Evolutionary conservation across 2,888 invertebrate genomes (phyloP).

Genomic region (Poecilobothrus nobilitatus): DNA sequence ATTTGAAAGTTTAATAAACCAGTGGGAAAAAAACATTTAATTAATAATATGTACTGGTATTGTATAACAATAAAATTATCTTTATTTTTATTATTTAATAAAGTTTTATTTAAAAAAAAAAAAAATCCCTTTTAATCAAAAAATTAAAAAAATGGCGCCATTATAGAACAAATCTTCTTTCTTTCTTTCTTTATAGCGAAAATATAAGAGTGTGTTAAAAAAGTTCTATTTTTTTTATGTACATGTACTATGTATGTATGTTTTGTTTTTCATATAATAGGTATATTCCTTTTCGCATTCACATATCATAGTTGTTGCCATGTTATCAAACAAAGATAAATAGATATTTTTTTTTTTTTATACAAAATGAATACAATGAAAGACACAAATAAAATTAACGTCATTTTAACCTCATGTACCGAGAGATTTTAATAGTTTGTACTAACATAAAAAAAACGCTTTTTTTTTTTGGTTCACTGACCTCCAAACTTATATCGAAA

Average conservation of each 20-base stretch:
- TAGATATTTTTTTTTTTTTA: background rate
- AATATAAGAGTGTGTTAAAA: too few relatives aligned
- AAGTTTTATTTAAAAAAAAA: too few relatives aligned
- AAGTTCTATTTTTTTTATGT: background rate
- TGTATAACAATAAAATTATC: too few relatives aligned
- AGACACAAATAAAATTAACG: background rate
- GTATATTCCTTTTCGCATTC: background rate
- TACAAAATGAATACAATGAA: background rate
- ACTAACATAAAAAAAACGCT: background rate
- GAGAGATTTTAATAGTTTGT: conserved; percentile 6
- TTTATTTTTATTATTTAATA: too few relatives aligned
- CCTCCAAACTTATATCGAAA: background rate
- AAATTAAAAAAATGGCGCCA: background rate
- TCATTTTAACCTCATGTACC: background rate
- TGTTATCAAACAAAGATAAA: background rate
- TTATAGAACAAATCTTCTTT: background rate
- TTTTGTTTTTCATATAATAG: too few relatives aligned
- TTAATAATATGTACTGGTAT: too few relatives aligned
- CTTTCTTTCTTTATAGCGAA: too few relatives aligned
- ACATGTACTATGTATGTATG: too few relatives aligned
- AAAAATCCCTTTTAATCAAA: background rate
- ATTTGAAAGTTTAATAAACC: too few relatives aligned
- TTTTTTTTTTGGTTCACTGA: background rate
- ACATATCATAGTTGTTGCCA: background rate
- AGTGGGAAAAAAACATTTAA: too few relatives aligned